Conservation (phyloP, 1,140 invertebrate genomes). For the Sarcophaga bullata region DNA sequence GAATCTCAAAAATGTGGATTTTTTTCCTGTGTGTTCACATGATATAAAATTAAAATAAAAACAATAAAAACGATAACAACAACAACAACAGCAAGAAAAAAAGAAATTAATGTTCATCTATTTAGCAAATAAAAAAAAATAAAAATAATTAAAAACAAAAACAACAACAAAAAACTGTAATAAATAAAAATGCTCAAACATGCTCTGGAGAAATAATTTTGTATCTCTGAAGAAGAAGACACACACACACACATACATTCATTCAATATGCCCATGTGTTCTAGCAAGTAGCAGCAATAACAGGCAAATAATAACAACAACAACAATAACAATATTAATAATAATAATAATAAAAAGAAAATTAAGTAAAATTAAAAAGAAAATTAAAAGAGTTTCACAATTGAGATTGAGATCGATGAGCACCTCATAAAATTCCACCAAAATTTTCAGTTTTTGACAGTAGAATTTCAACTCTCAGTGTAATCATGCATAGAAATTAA, state of each 20-base stretch:
- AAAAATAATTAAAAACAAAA: no score
- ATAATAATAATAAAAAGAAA: neutral
- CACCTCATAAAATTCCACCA: slow-evolving; percentile 37
- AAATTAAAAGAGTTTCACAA: neutral
- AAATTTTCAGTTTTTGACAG: slow-evolving; percentile 22
- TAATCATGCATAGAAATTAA: slow-evolving; percentile 18
- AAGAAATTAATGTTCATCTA: slow-evolving; percentile 32
- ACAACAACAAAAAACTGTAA: neutral
- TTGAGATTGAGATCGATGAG: neutral
- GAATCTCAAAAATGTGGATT: slow-evolving; percentile 31
- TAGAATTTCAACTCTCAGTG: slow-evolving; percentile 11
- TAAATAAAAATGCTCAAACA: slow-evolving; percentile 36
- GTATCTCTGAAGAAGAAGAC: neutral
- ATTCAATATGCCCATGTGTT: no score
- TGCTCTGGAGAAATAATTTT: slow-evolving; percentile 16
- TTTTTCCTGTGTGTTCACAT: neutral
- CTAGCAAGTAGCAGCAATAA: no score
- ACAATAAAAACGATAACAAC: no score
- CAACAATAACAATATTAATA: neutral
- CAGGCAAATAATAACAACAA: no score
- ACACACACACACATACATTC: no score
- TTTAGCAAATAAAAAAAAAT: slow-evolving; percentile 31
- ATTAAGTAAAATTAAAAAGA: neutral
- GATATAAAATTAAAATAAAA: neutral
- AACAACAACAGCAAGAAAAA: neutral